These are phyloP conservation scores for Tylochromis polylepis DNA, from an alignment of 2,113 vertebrate genomes.

Conservation along the genomic window DNA sequence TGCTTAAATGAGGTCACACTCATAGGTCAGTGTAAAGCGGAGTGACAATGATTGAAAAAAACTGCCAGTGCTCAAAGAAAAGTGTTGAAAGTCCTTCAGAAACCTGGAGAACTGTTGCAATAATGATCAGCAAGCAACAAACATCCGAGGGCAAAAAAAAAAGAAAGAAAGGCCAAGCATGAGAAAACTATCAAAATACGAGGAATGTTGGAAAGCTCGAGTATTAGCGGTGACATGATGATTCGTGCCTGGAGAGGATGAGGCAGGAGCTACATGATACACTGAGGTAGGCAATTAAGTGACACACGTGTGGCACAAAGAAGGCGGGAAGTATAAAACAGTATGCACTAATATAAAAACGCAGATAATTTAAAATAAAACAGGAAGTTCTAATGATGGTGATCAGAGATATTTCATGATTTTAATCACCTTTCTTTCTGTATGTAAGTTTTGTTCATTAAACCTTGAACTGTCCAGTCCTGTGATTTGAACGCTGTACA, in stretches of 20 bases:
- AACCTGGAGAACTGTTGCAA: not conserved
- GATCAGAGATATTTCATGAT: not conserved
- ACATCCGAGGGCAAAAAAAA: not conserved
- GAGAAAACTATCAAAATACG: not conserved
- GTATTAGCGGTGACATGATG: not conserved
- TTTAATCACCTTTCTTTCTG: rapidly evolving
- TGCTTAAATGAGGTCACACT: rapidly evolving
- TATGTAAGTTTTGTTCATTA: not conserved
- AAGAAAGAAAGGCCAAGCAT: not conserved
- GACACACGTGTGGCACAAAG: not conserved
- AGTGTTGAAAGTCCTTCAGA: not conserved
- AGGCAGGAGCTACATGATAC: not conserved
- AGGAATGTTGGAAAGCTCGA: rapidly evolving
- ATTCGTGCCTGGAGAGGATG: too few relatives aligned
- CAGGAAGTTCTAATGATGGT: not conserved
- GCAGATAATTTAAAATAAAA: not conserved
- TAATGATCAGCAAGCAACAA: rapidly evolving
- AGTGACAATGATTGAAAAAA: not conserved
- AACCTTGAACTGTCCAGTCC: not conserved
- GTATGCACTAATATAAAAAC: rapidly evolving
- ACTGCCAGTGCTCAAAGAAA: not conserved
- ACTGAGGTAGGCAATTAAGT: not conserved
- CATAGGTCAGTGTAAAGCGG: rapidly evolving
- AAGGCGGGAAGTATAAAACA: not conserved
- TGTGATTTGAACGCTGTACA: not conserved